A percentile compares a stretch with the other conserved stretches of the same genome.
Conservation (phyloP, 2,797 vertebrate species). For the Ciconia nigra region DNA sequence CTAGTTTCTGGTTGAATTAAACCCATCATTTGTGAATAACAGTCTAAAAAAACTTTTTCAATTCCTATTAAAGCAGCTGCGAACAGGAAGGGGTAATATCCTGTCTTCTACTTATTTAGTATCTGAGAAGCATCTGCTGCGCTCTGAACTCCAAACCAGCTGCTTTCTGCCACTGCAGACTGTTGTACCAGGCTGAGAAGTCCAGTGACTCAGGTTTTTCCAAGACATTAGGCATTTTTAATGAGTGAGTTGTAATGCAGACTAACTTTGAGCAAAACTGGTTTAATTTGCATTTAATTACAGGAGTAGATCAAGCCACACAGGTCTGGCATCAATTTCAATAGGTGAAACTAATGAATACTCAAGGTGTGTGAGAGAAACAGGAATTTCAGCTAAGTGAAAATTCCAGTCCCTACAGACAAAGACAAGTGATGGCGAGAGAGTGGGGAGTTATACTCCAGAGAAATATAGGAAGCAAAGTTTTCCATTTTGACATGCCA, state of each 20-base stretch:
- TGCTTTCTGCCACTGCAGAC: not conserved
- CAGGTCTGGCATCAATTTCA: conserved; percentile 54
- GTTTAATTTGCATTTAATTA: conserved; percentile 64
- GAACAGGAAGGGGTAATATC: not conserved
- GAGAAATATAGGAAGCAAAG: not conserved
- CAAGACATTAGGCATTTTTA: conserved; percentile 24
- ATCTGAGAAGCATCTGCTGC: not conserved
- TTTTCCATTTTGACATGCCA: not conserved
- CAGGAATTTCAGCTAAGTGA: conserved; percentile 56
- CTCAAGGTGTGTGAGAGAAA: conserved; percentile 30
- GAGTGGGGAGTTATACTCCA: not conserved
- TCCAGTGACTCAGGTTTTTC: conserved; percentile 54
- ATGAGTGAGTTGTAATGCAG: conserved; percentile 14
- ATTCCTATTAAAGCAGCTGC: not conserved
- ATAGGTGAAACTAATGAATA: conserved; percentile 42
- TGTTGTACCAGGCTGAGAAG: not conserved
- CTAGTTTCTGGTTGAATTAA: not conserved
- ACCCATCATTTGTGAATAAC: not conserved
- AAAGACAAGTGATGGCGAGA: not conserved
- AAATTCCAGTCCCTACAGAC: conserved; percentile 11
- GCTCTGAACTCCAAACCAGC: not conserved
- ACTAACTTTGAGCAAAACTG: conserved; percentile 31
- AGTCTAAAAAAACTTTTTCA: not conserved
- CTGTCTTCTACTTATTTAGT: not conserved
- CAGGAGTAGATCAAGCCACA: conserved; percentile 53